Percentiles rank a stretch among this genome's conserved stretches.
Evolutionary conservation across 2,113 vertebrate species (phyloP).

Genomic region (Cryptotis parvus): DNA sequence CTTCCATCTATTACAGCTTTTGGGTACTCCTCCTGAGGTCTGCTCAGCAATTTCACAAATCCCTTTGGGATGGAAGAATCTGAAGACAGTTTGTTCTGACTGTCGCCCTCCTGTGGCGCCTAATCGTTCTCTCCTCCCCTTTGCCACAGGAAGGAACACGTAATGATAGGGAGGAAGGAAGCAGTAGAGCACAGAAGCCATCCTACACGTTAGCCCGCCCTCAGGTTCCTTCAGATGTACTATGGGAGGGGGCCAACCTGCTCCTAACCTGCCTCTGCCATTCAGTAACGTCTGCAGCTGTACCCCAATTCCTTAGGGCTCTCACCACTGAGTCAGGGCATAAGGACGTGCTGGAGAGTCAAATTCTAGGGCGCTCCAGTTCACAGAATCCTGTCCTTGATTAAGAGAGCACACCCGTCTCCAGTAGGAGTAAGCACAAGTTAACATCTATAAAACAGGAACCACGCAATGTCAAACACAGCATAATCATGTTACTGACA

Average conservation of each 20-base stretch:
- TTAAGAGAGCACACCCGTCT: conserved; percentile 35
- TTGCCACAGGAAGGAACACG: conserved; percentile 12
- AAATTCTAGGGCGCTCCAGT: background rate
- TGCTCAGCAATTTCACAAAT: conserved; percentile 22
- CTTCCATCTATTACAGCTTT: conserved; percentile 67
- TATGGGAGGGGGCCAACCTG: background rate
- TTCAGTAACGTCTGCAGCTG: background rate
- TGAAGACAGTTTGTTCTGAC: conserved; percentile 54
- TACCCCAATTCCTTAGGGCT: background rate
- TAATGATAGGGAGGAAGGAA: conserved; percentile 13
- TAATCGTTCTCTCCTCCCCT: conserved; percentile 40
- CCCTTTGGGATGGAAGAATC: conserved; percentile 9
- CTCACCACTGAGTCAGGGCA: background rate
- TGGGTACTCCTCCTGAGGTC: conserved; percentile 45
- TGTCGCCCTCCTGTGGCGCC: conserved; percentile 46
- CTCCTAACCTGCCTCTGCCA: background rate
- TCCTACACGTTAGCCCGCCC: background rate
- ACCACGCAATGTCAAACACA: conserved; percentile 17
- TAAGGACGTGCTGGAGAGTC: conserved; percentile 31
- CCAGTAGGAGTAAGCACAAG: conserved; percentile 38
- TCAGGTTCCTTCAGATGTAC: conserved; percentile 15
- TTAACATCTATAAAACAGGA: conserved; percentile 36
- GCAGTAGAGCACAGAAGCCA: background rate
- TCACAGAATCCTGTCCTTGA: conserved; percentile 11
- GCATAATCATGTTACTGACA: background rate